phyloP scores from a whole-genome alignment of 1,140 invertebrate genomes.

The Trialeurodes vaporariorum region DNA sequence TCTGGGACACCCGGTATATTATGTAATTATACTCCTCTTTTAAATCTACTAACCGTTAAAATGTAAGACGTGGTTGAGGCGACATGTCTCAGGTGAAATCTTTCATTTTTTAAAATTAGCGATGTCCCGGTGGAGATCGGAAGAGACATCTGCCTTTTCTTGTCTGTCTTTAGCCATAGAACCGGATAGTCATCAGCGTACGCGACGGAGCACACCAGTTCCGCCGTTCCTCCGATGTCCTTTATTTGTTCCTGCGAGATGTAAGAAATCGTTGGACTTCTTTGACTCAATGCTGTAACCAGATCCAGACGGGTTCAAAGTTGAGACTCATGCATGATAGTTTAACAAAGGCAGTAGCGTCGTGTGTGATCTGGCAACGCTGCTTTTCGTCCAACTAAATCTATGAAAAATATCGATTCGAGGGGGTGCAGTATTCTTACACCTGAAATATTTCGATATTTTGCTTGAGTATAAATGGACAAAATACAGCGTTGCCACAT shows the following conservation, averaged over 20 bases:
- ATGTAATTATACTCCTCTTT: no score
- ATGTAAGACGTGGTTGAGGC: slow-evolving; percentile 63
- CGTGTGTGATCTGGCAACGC: no score
- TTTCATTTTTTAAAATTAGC: slow-evolving; percentile 71
- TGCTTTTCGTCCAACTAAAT: no score
- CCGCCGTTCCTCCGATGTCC: slow-evolving; percentile 78
- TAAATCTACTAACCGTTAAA: slow-evolving; percentile 55
- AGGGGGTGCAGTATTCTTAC: no score
- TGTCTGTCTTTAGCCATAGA: slow-evolving; percentile 60
- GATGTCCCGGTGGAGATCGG: slow-evolving; percentile 66
- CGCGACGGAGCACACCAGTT: slow-evolving; percentile 78
- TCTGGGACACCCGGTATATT: no score
- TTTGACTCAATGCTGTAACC: background rate
- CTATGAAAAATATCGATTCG: no score
- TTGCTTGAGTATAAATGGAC: no score
- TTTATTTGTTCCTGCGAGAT: slow-evolving; percentile 84
- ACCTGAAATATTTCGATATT: no score
- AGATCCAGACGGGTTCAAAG: no score
- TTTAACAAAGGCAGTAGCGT: no score
- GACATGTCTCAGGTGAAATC: slow-evolving; percentile 74
- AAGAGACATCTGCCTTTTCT: slow-evolving; percentile 42
- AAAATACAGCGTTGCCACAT: no score
- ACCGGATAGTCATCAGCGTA: slow-evolving; percentile 76
- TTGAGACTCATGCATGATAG: no score
- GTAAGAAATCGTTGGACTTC: slow-evolving; percentile 80